These are phyloP conservation scores for Bombus cullumanus DNA, from an alignment of 1,140 invertebrate species.

Conservation along the genomic window DNA sequence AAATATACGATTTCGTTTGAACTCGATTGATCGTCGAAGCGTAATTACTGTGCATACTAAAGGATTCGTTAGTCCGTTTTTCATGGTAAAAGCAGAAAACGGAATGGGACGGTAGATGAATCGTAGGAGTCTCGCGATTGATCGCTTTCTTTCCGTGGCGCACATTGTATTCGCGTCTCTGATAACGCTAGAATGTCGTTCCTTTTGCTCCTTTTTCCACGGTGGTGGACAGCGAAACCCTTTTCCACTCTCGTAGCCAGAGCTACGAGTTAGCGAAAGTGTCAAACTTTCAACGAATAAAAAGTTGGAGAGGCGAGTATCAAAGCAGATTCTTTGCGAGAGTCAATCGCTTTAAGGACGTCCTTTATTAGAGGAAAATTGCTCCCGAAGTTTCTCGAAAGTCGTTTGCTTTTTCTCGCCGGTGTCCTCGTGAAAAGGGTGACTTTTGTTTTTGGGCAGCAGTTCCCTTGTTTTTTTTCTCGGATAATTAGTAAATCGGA, in stretches of 20 bases:
- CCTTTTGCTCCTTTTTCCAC: neutral
- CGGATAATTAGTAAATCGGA: conserved; percentile 19
- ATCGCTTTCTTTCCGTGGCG: neutral
- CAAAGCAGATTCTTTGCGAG: conserved; percentile 25
- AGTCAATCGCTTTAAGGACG: conserved; percentile 40
- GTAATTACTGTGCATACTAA: too few relatives aligned
- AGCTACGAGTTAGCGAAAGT: conserved; percentile 20
- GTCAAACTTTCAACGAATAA: conserved; percentile 48
- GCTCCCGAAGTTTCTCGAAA: conserved; percentile 31
- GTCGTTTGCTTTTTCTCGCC: conserved; percentile 6
- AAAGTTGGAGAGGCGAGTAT: conserved; percentile 21
- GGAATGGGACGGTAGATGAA: neutral
- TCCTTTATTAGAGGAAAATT: conserved; percentile 41
- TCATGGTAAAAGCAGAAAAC: neutral
- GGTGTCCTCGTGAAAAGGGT: neutral
- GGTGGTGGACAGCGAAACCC: conserved; percentile 43
- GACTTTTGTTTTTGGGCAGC: neutral
- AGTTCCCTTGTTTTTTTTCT: neutral
- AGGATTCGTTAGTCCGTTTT: too few relatives aligned
- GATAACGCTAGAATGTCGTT: conserved; percentile 10
- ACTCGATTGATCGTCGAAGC: too few relatives aligned
- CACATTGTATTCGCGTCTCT: conserved; percentile 41
- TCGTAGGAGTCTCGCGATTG: neutral
- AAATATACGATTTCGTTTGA: neutral
- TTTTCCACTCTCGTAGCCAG: conserved; percentile 15